phyloP scores from a whole-genome alignment of 2,113 vertebrate species.

The Thoracochromis brauschi region DNA sequence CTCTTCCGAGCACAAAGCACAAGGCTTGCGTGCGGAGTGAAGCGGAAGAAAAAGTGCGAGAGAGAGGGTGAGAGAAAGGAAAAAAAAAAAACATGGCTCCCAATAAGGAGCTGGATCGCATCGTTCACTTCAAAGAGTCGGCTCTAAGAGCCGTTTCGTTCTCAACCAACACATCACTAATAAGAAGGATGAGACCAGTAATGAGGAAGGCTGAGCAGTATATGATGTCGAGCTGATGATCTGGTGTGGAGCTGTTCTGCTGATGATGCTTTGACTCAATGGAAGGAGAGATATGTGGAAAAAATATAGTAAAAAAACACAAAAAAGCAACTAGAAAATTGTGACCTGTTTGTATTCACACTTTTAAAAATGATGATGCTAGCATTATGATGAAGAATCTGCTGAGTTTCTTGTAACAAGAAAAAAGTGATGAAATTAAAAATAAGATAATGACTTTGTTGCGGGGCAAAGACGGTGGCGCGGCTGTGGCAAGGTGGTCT shows the following conservation, averaged over 20 bases:
- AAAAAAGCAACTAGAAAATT: background rate
- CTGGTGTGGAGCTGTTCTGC: background rate
- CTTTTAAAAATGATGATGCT: background rate
- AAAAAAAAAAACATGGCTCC: background rate
- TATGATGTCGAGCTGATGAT: background rate
- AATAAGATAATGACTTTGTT: background rate
- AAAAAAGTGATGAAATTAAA: background rate
- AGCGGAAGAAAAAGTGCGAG: background rate
- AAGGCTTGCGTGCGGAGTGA: fast-evolving
- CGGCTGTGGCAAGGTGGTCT: background rate
- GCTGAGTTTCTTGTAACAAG: background rate
- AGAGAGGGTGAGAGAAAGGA: background rate
- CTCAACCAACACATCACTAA: background rate
- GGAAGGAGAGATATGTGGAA: background rate
- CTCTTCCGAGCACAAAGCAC: background rate
- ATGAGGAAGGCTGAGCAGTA: background rate
- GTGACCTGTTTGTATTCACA: background rate
- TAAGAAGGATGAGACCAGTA: background rate
- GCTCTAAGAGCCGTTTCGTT: background rate
- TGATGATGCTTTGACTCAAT: background rate
- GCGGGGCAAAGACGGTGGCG: fast-evolving
- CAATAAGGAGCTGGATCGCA: fast-evolving
- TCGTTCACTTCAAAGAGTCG: background rate
- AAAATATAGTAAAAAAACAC: background rate
- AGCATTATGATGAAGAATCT: background rate